Conservation (phyloP, 64 coral and sea anemone species). For the Anthopleura sola region DNA sequence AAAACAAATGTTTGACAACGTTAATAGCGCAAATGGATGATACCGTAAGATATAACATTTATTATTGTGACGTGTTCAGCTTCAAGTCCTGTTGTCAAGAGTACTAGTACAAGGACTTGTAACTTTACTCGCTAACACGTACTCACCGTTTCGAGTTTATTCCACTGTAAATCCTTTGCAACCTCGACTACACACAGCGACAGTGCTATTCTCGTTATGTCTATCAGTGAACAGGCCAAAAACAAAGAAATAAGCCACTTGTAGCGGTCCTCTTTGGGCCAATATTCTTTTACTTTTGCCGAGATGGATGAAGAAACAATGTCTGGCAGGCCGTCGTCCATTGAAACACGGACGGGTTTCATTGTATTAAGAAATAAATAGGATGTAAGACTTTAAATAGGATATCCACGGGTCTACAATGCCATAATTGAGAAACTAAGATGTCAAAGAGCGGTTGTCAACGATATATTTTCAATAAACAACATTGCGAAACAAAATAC, state of each 20-base stretch:
- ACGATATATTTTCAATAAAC: neutral
- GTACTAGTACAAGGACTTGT: too few species aligned
- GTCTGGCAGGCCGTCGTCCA: neutral
- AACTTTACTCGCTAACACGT: too few species aligned
- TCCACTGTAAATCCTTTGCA: slow-evolving; percentile 20
- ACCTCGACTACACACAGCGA: slow-evolving; percentile 8
- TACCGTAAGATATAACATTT: neutral
- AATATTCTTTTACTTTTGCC: neutral
- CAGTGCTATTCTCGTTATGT: slow-evolving; percentile 1
- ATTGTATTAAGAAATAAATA: neutral
- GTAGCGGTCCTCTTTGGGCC: slow-evolving; percentile 14
- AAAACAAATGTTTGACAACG: too few species aligned
- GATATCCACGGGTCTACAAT: neutral
- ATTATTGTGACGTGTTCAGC: neutral
- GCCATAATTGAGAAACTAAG: neutral
- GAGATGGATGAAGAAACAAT: neutral
- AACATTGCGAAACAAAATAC: neutral
- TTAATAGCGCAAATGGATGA: too few species aligned
- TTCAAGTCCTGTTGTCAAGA: too few species aligned
- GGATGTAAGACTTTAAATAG: neutral
- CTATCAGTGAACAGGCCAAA: neutral
- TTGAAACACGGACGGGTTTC: slow-evolving; percentile 22
- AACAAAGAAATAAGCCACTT: neutral
- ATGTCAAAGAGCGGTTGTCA: neutral
- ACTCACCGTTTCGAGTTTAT: slow-evolving; percentile 34